These are phyloP conservation scores for Boleophthalmus pectinirostris DNA, from an alignment of 2,113 vertebrate genomes.

Conservation along the genomic window DNA sequence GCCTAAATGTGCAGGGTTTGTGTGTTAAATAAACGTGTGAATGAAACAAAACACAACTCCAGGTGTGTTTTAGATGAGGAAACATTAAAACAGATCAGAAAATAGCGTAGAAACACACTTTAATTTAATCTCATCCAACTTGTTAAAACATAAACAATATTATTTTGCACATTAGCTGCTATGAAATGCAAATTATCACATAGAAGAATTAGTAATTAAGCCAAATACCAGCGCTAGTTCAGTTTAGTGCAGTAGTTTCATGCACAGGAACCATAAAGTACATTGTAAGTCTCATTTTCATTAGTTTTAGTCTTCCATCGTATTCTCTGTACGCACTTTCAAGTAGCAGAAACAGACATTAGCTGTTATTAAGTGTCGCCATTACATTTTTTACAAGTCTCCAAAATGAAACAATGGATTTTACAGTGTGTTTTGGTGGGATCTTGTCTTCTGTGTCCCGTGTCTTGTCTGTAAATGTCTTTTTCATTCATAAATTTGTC, in stretches of 20 bases:
- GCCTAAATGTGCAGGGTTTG: too few species aligned
- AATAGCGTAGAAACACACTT: too few species aligned
- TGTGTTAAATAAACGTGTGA: too few species aligned
- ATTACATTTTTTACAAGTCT: conserved; percentile 32
- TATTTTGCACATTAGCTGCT: too few species aligned
- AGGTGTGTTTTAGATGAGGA: too few species aligned
- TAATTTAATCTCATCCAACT: too few species aligned
- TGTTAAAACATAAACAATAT: too few species aligned
- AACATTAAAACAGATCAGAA: too few species aligned
- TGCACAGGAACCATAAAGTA: neutral
- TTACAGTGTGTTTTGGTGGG: conserved; percentile 13
- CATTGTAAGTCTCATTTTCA: conserved; percentile 41
- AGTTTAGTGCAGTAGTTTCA: neutral
- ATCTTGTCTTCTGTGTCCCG: conserved; percentile 33
- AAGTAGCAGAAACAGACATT: conserved; percentile 12
- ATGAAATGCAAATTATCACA: too few species aligned
- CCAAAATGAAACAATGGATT: conserved; percentile 64
- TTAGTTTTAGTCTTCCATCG: conserved; percentile 35
- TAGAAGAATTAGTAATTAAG: too few species aligned
- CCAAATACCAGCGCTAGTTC: neutral
- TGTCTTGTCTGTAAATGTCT: neutral
- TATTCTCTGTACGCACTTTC: conserved; percentile 44
- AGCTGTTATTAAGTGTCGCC: neutral
- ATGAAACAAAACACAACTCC: too few species aligned
- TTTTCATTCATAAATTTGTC: conserved; percentile 11